Evolutionary conservation across 2,113 vertebrate species (phyloP).

Genomic region (Gymnobelideus leadbeateri): DNA sequence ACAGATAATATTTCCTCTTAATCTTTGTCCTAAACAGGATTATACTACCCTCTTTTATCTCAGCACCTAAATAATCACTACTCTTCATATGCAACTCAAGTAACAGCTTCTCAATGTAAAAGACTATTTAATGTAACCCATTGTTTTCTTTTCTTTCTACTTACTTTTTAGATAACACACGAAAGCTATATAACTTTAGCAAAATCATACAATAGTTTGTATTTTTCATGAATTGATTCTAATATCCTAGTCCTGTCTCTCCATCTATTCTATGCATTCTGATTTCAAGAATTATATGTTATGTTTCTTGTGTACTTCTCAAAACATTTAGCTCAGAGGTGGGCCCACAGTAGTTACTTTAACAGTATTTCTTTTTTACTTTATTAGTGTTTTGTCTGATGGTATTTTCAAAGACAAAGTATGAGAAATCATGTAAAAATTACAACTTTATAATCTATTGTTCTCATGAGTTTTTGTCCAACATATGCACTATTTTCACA

Average conservation of each 20-base stretch:
- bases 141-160: not conserved
- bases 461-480: not conserved
- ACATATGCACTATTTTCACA: not conserved
- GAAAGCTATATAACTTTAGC: not conserved
- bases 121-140: not conserved
- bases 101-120: not conserved
- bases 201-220: not conserved
- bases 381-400: not conserved
- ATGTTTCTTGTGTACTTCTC: not conserved
- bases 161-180: not conserved
- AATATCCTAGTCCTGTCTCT: not conserved
- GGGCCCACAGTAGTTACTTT: not conserved
- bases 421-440: not conserved
- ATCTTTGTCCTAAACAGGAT: not conserved
- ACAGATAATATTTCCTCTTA: not conserved
- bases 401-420: not conserved
- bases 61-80: not conserved
- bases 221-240: not conserved
- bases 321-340: not conserved
- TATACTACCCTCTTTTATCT: not conserved
- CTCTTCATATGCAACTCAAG: not conserved
- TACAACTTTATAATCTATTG: not conserved
- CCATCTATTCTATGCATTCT: not conserved
- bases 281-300: not conserved
- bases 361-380: not conserved